Evolutionary conservation across 2,113 vertebrate species (phyloP), one percentile per base, ranked within the genome.

Genomic region (Haliaeetus leucogaster): DNA sequence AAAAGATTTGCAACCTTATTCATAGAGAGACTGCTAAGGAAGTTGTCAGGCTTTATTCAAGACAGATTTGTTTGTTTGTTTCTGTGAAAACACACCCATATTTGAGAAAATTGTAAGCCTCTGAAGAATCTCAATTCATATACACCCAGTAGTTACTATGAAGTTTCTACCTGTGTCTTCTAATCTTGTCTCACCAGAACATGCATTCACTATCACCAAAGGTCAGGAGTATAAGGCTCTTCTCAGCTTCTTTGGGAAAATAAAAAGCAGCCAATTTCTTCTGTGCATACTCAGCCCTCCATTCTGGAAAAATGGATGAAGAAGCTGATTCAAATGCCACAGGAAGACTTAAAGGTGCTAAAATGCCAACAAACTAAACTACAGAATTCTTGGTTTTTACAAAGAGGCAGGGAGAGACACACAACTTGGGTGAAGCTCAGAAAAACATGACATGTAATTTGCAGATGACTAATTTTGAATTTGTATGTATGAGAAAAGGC

Each of bases 141-240:
- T 22, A 50, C 29, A 58, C 0, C 0, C 6, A 30, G 21, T 26
- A 74, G 26, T 50, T 71, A n/a, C 3, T 5, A 38, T n/a, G 6
- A 59, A 13, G 3, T 79, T 85, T 92, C 48, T 30, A 30, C 4
- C 16, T 67, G 7, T 59, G 22, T 12, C 9, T 70, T 82, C 23
- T 14, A 82, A 34, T 42, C 9, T 26, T 40, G 16, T 42, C 27
- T 55, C 17, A 38, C 12, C 7, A 62, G 55, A 70, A 43, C 2
- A 26, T 0, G 0, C 6, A n/a, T 29, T 74, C 42, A 13, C 8
- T 11, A 5, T 20, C 3, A 0, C 12, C 61, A 59, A 62, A 66
- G 15, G 10, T 16, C 55, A 68, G 20, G 30, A 67, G 16, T 36
- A 15, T 8, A 56, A 43, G 3, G 10, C 4, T 86, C 1, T 18